phyloP scores from a whole-genome alignment of 1,140 invertebrate species.

The Carcinoscorpius rotundicauda region DNA sequence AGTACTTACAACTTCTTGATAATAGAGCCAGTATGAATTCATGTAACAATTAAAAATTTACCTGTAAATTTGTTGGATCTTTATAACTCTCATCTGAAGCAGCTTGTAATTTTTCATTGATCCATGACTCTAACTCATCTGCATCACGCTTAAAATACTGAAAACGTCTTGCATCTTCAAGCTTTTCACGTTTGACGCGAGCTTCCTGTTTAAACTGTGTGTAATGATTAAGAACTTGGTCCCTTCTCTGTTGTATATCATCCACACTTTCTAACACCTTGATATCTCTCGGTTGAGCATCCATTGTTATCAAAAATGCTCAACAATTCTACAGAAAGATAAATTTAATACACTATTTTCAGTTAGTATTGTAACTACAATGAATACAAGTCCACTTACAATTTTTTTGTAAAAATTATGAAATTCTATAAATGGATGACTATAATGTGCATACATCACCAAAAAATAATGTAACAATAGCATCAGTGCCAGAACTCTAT shows the following conservation, averaged over 20 bases:
- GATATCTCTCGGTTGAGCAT: constrained; percentile 50
- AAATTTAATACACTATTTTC: too few species aligned
- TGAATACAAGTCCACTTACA: too few species aligned
- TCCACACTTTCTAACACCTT: constrained; percentile 97
- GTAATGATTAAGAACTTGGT: constrained; percentile 78
- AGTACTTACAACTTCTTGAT: too few species aligned
- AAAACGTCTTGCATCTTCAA: constrained; percentile 95
- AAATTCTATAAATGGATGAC: too few species aligned
- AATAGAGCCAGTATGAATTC: too few species aligned
- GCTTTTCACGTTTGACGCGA: constrained; percentile 77
- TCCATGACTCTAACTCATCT: constrained; percentile 98
- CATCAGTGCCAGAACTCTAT: too few species aligned
- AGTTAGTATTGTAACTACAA: too few species aligned
- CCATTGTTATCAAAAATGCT: constrained; percentile 20
- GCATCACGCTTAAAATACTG: constrained; percentile 99
- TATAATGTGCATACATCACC: too few species aligned
- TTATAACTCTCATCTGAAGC: constrained; percentile 98
- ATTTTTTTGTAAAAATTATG: too few species aligned
- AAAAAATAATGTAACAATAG: too few species aligned
- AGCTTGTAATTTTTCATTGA: constrained; percentile 95
- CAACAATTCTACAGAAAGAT: too few species aligned
- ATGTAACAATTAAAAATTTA: constrained; percentile 24
- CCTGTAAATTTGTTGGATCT: constrained; percentile 94
- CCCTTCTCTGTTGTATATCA: constrained; percentile 92
- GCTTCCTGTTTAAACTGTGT: constrained; percentile 90